Evolutionary conservation across 2,113 vertebrate genomes (phyloP), one percentile per base, ranked within the genome.

Genomic region (Tylochromis polylepis): DNA sequence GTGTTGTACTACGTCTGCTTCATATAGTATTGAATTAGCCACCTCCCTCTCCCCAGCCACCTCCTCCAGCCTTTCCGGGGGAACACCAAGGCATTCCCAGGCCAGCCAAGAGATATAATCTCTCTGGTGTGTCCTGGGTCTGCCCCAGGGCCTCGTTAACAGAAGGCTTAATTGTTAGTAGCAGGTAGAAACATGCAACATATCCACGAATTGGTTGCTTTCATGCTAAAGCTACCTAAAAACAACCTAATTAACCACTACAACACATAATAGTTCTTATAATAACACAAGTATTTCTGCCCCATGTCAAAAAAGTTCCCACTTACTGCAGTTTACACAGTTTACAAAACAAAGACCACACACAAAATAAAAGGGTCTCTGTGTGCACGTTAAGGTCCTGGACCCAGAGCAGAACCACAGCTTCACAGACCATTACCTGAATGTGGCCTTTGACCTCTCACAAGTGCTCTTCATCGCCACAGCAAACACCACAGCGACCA

Each of bases 401-500:
- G 99, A 99, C 94, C 98, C 98, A 0, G 99, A 99, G 89, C 99
- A 99, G 92, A 99, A 99, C 92, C 98, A 99, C 95, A 97, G 97
- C 94, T 99, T 99, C 95, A 99, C 98, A 0, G 98, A 99, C 87
- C 98, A 99, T 94, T 99, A 99, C 92, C 96, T 99, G 20, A 99
- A 99, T 1, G 98, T 99, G 81, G 96, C 98, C 84, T 99, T 99
- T 88, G 98, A 99, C 94, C 97, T 99, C 87, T 99, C 98, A 36
- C 99, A 99, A 95, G 99, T 99, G 56, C 97, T 99, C 59, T 99
- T 99, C 77, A 99, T 99, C 43, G 98, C 98, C 56, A 99, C 98
- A 0, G 99, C 99, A 59, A 99, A 99, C 90, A 97, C 96, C 4
- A 99, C 97, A 2, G 97, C 98, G 0, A 98, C 97, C 15, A 99